phyloP scores from a whole-genome alignment of 2,888 invertebrate genomes.

The Drosophila phalerata region DNA sequence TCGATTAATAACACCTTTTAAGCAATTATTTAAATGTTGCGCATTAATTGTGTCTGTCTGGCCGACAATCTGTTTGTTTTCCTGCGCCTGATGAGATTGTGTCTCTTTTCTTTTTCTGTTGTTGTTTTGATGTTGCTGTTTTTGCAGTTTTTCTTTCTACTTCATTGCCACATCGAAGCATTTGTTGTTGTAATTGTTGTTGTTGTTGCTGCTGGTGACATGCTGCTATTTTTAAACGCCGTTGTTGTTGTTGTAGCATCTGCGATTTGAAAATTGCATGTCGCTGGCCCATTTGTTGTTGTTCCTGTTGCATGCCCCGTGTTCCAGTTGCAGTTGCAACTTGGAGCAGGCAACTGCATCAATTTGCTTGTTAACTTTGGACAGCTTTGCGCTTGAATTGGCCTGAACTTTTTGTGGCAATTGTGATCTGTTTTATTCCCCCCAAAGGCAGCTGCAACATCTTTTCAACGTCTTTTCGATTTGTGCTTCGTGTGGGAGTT shows the following conservation, averaged over 20 bases:
- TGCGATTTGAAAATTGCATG: slow-evolving; percentile 70
- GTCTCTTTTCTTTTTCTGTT: slow-evolving; percentile 10
- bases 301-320: slow-evolving; percentile 16
- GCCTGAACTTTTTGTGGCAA: slow-evolving; percentile 52
- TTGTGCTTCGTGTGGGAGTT: slow-evolving; percentile 53
- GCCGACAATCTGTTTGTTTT: slow-evolving; percentile 12
- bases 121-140: slow-evolving; percentile 18
- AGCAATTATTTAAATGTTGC: slow-evolving; percentile 5
- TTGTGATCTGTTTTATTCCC: not conserved
- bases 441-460: slow-evolving; percentile 47
- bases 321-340: slow-evolving; percentile 28
- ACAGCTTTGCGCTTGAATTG: slow-evolving; percentile 75
- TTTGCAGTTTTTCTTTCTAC: slow-evolving; percentile 49
- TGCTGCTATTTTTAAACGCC: slow-evolving; percentile 75
- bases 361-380: slow-evolving; percentile 58
- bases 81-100: slow-evolving; percentile 32
- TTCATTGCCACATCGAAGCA: slow-evolving; percentile 70
- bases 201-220: slow-evolving; percentile 62
- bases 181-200: slow-evolving; percentile 28
- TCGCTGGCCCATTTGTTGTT: slow-evolving; percentile 64
- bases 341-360: slow-evolving; percentile 24
- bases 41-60: slow-evolving; percentile 3
- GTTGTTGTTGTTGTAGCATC: slow-evolving; percentile 50
- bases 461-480: slow-evolving; percentile 40
- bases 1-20: not conserved